Base-by-base conservation (phyloP, 2,888 invertebrate genomes). In the Zygaena filipendulae region DNA sequence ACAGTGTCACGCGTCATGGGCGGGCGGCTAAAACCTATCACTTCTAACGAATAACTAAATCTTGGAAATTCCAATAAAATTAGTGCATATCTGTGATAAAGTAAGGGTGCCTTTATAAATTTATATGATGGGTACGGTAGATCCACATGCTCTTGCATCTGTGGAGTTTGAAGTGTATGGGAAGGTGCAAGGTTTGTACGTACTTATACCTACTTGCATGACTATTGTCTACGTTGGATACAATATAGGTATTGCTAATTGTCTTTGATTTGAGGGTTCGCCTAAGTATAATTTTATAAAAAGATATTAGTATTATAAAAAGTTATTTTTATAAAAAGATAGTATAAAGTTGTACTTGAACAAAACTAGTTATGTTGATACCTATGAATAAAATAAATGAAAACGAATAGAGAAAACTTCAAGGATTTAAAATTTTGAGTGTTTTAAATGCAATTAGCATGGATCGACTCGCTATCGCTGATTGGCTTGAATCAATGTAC, bases 121-220 rank as follows among this genome's bases (percentile, higher is more conserved):
- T 32, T 11, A 30, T 28, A 44, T 30, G 14, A 85, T 86, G 86
- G 83, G 83, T 41, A 64, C 77, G 24, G 83, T 82, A 39, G 83
- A 84, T 39, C 68, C 80, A 35, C 85, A 84, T 48, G 81, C 82
- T 30, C 72, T 91, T 42, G 86, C 90, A 22, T 91, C 92, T 20
- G 90, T 92, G 21, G 94, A 95, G 52, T 95, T 94, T 58, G 94
- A 95, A 71, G 92, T 95, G 33, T 93, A 84, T 56, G 95, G 95
- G 31, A 88, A 90, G 71, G 94, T 95, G 19, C 94, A 94, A 87
- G 94, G 94, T 93, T 72, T 64, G 66, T 49, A 7, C 33, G 66
- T 49, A 8, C 33, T 23, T 26, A 26, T 12, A 22, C 21, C 18
- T 20, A 13, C 19, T 23, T 32, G 5, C 19, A 13, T 14, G 20